These are phyloP conservation scores for Andrena cerasifolii DNA, from an alignment of 1,140 invertebrate genomes.

Conservation along the genomic window DNA sequence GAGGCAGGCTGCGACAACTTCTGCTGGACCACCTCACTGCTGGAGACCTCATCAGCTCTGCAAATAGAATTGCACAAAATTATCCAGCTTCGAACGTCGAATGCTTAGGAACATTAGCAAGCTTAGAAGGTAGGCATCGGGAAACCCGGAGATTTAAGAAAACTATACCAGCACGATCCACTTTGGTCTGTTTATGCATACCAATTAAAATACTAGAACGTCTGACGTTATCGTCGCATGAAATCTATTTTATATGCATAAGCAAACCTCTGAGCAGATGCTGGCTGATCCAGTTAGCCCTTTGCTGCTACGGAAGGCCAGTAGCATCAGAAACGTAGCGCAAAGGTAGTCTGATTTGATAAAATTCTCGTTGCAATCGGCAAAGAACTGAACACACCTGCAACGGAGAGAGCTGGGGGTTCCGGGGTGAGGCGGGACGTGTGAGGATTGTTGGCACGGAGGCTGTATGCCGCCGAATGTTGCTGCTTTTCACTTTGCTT, in stretches of 20 bases:
- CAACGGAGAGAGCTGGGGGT: conserved; percentile 84
- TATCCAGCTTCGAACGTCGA: not conserved
- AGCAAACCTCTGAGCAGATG: not conserved
- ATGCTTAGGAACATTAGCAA: not conserved
- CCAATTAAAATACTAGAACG: too few species aligned
- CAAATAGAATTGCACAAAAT: conserved; percentile 58
- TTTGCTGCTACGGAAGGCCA: not conserved
- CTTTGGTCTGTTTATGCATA: not conserved
- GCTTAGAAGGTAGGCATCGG: not conserved
- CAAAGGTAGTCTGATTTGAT: not conserved
- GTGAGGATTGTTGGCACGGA: conserved; percentile 70
- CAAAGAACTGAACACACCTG: conserved; percentile 78
- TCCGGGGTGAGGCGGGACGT: conserved; percentile 80
- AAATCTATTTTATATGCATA: not conserved
- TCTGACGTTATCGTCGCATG: too few species aligned
- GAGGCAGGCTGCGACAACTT: conserved; percentile 80
- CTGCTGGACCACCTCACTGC: conserved; percentile 79
- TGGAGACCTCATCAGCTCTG: conserved; percentile 82
- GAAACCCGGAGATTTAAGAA: not conserved
- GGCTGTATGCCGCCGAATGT: conserved; percentile 73
- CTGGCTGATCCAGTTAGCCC: not conserved
- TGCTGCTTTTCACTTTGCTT: conserved; percentile 77
- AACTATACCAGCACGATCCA: not conserved
- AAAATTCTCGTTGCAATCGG: conserved; percentile 8
- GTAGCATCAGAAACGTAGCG: not conserved